Evolutionary conservation across 2,113 vertebrate species (phyloP).

Genomic region (Camelus dromedarius): DNA sequence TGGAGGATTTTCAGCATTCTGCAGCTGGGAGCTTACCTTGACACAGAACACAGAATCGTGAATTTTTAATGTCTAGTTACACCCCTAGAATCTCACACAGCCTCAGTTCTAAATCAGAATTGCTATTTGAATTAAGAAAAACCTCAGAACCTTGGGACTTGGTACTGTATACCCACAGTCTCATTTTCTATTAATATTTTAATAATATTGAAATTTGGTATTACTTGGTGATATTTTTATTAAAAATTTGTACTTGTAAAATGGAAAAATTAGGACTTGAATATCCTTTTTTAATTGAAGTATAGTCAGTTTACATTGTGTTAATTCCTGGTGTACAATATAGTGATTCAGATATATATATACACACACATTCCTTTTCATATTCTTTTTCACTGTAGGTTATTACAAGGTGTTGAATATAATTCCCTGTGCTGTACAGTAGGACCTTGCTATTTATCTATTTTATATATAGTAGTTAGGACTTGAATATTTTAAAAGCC

Average conservation of each 20-base stretch:
- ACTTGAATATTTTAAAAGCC: neutral
- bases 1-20: slow-evolving; percentile 20
- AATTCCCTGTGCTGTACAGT: too few relatives aligned
- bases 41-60: neutral
- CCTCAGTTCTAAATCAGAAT: neutral
- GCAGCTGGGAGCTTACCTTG: neutral
- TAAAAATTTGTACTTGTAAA: slow-evolving; percentile 23
- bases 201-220: neutral
- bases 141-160: neutral
- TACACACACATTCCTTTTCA: too few relatives aligned
- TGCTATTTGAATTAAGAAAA: neutral
- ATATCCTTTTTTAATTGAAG: neutral
- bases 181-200: slow-evolving; percentile 22
- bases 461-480: too few relatives aligned
- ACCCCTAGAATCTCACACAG: neutral
- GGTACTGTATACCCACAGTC: neutral
- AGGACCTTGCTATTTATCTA: too few relatives aligned
- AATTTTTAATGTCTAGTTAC: neutral
- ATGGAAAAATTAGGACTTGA: neutral
- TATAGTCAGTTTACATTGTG: too few relatives aligned
- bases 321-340: too few relatives aligned
- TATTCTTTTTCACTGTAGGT: too few relatives aligned
- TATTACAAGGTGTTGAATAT: too few relatives aligned
- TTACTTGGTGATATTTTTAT: slow-evolving; percentile 22
- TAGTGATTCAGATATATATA: too few relatives aligned